Percentiles rank a stretch among this genome's conserved stretches.
These are phyloP conservation scores for Drosophila pegasa DNA, from an alignment of 2,888 invertebrate species.

Conservation along the genomic window DNA sequence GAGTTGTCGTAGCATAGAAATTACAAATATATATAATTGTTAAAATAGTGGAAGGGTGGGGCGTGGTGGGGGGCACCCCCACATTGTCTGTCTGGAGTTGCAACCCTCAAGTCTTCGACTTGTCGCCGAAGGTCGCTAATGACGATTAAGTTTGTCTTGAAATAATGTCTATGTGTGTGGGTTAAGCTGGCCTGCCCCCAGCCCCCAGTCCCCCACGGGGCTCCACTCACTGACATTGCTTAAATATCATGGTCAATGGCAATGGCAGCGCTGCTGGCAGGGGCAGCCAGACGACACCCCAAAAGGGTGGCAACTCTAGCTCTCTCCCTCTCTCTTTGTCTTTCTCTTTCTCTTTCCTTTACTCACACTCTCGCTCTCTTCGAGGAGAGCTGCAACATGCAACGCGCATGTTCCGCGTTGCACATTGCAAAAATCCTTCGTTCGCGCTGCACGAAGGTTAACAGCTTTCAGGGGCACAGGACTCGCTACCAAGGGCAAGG, in stretches of 20 bases:
- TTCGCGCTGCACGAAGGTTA: constrained; percentile 73
- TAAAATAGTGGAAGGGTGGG: constrained; percentile 26
- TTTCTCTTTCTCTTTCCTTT: not conserved
- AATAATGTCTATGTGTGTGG: not conserved
- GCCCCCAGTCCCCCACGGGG: constrained; percentile 23
- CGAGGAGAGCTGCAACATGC: constrained; percentile 39
- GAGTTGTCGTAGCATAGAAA: constrained; percentile 68
- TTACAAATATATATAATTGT: constrained; percentile 57
- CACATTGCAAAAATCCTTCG: constrained; percentile 53
- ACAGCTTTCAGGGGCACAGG: constrained; percentile 57
- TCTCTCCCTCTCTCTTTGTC: not conserved
- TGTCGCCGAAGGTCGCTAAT: constrained; percentile 1
- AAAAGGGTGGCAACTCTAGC: constrained; percentile 21
- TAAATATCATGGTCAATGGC: constrained; percentile 75
- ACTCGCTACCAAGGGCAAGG: constrained; percentile 84
- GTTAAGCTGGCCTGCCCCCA: not conserved
- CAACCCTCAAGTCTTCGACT: constrained; percentile 55
- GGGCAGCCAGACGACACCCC: constrained; percentile 73
- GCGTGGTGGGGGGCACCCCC: constrained; percentile 12
- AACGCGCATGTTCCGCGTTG: constrained; percentile 67
- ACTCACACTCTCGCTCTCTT: not conserved
- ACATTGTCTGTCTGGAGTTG: constrained; percentile 67
- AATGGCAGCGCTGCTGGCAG: constrained; percentile 51
- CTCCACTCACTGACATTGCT: constrained; percentile 35
- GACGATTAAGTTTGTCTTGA: not conserved